phyloP scores from a whole-genome alignment of 2,797 vertebrate genomes.

The Caiman crocodilus region DNA sequence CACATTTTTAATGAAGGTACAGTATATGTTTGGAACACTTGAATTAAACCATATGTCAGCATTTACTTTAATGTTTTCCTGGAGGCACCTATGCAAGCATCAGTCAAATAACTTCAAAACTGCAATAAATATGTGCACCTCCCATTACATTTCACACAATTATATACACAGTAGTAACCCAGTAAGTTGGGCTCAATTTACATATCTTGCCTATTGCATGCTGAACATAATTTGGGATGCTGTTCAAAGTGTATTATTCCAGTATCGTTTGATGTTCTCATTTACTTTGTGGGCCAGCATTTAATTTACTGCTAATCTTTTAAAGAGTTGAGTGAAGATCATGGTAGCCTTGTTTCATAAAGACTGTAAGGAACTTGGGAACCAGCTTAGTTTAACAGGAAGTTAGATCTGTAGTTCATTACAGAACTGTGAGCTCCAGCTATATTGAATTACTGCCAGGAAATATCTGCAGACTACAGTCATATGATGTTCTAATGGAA shows the following conservation, averaged over 20 bases:
- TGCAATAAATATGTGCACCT: constrained; percentile 28
- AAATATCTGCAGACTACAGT: constrained; percentile 74
- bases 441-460: constrained; percentile 77
- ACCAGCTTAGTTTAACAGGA: constrained; percentile 37
- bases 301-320: constrained; percentile 72
- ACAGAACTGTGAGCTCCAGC: constrained; percentile 47
- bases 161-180: constrained; percentile 59
- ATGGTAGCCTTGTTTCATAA: constrained; percentile 52
- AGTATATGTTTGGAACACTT: constrained; percentile 50
- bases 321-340: constrained; percentile 61
- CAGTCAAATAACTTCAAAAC: constrained; percentile 60
- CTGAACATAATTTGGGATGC: constrained; percentile 72
- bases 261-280: constrained; percentile 72
- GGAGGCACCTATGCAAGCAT: constrained; percentile 47
- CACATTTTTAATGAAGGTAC: constrained; percentile 28
- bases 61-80: constrained; percentile 59
- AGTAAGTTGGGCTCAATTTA: constrained; percentile 68
- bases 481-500: constrained; percentile 60
- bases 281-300: constrained; percentile 59
- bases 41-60: constrained; percentile 60
- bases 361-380: constrained; percentile 21
- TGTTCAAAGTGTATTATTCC: constrained; percentile 76
- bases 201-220: constrained; percentile 72
- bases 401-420: constrained; percentile 71
- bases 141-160: constrained; percentile 64